phyloP scores from a whole-genome alignment of 2,797 vertebrate genomes.

The Picus viridis region DNA sequence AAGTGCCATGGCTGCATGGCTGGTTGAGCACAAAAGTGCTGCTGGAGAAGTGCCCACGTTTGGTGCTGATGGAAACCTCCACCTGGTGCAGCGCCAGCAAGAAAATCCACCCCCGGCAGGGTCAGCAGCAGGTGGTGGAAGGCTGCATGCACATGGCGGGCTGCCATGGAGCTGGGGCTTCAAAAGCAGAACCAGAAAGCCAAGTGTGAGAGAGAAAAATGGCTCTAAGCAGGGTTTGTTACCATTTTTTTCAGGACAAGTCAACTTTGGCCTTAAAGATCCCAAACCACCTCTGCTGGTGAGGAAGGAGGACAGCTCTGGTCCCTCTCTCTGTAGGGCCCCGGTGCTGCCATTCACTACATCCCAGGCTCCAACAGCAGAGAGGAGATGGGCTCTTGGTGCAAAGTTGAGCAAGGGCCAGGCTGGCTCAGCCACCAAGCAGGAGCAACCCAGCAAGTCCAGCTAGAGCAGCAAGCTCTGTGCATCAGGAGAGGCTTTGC shows the following conservation, averaged over 20 bases:
- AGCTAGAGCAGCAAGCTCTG: conserved; percentile 1
- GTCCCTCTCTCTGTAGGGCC: neutral
- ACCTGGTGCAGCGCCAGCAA: accelerated
- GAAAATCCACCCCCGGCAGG: neutral
- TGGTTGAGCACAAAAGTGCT: neutral
- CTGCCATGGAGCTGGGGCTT: neutral
- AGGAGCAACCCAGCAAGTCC: conserved; percentile 6
- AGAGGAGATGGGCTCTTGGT: neutral
- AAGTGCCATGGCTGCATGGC: too few species aligned
- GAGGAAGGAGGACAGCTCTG: neutral
- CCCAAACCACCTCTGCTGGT: neutral
- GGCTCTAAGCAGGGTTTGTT: neutral
- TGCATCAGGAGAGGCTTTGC: neutral
- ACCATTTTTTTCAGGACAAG: neutral
- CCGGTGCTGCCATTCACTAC: accelerated
- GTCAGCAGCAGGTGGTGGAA: neutral
- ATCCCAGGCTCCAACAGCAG: neutral
- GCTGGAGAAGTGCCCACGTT: neutral
- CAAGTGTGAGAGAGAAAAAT: neutral
- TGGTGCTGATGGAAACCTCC: neutral
- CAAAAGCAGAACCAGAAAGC: conserved; percentile 41
- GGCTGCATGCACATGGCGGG: neutral
- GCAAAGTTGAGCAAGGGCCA: neutral
- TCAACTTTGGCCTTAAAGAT: conserved; percentile 30
- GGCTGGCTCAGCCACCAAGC: conserved; percentile 26